Base-by-base conservation (phyloP, 2,113 vertebrate species). In the Phrynosoma platyrhinos region DNA sequence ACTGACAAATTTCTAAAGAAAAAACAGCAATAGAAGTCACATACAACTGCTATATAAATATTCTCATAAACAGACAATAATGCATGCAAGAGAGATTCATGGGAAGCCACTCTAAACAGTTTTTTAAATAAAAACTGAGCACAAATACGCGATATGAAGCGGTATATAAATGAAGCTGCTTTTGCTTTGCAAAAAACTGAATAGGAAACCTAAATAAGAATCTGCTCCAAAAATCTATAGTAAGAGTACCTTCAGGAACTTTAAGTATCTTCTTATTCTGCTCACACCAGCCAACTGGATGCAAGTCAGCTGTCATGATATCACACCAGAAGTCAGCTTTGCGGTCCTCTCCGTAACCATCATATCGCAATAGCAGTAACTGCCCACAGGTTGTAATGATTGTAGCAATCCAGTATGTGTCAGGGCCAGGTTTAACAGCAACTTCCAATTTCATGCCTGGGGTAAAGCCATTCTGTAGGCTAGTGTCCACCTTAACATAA, bases 401-500 rank as follows among this genome's bases (percentile, higher is more conserved):
- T 87, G 97, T 98, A 90, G 99, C 98, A 32, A 99, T 98, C 98
- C 99, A 99, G 94, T 98, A 99, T 5, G 97, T 97, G 89, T 98
- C 98, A 9, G 97, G 96, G 84, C 98, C 98, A 27, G 97, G 97
- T 85, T 97, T 98, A 90, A 97, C 96, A 81, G 96, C 97, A 40
- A 99, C 98, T 92, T 99, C 99, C 80, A 99, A 96, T 95, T 98
- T 99, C 99, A 99, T 99, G 83, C 99, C 98, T 8, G 99, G 98
- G n/a, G 97, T 95, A 94, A 99, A 98, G 47, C 98, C 98, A 0
- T 98, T 99, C 96, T 99, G 98, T 87, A 98, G 94, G 85, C 98
- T 98, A 66, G 97, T 98, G 91, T 99, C 99, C 96, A 99, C 99
- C 99, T 99, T 76, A 84, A 89, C 23, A 92, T 14, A 90, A 88